Evolutionary conservation across 2,888 invertebrate genomes (phyloP).

Genomic region (Microplitis manilae): DNA sequence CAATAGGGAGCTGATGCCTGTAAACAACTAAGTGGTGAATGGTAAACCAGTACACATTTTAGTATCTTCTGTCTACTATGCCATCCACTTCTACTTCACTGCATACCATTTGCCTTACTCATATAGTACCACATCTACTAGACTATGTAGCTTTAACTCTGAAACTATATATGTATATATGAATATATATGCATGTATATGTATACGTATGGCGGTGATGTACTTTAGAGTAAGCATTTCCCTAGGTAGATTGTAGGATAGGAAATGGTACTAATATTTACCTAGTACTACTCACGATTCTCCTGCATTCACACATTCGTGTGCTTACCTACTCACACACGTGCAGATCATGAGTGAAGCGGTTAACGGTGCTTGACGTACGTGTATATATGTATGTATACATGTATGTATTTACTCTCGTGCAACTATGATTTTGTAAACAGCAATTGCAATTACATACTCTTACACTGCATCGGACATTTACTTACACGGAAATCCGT

Average conservation of each 20-base stretch:
- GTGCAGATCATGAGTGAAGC: slow-evolving; percentile 11
- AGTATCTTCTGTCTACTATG: not conserved
- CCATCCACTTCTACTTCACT: not conserved
- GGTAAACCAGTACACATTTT: slow-evolving; percentile 8
- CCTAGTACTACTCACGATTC: slow-evolving; percentile 24
- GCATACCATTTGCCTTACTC: not conserved
- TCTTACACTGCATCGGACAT: slow-evolving; percentile 1
- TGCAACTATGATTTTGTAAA: slow-evolving; percentile 9
- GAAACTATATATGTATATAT: slow-evolving; percentile 2
- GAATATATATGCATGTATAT: slow-evolving; percentile 6
- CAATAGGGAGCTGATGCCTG: not conserved
- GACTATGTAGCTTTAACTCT: not conserved
- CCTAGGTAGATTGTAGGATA: slow-evolving; percentile 12
- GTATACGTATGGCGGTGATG: not conserved
- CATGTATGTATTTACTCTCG: slow-evolving; percentile 19
- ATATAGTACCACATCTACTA: not conserved
- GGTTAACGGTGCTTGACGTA: slow-evolving; percentile 32
- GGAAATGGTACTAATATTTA: slow-evolving; percentile 37
- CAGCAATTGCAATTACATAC: not conserved
- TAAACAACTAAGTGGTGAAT: slow-evolving; percentile 24
- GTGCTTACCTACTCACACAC: not conserved
- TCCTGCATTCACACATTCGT: slow-evolving; percentile 8
- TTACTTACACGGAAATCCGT: not conserved
- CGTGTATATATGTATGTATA: not conserved
- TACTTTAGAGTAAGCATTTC: slow-evolving; percentile 5